Conservation (phyloP, 2,113 vertebrate genomes). For the Rana temporaria region DNA sequence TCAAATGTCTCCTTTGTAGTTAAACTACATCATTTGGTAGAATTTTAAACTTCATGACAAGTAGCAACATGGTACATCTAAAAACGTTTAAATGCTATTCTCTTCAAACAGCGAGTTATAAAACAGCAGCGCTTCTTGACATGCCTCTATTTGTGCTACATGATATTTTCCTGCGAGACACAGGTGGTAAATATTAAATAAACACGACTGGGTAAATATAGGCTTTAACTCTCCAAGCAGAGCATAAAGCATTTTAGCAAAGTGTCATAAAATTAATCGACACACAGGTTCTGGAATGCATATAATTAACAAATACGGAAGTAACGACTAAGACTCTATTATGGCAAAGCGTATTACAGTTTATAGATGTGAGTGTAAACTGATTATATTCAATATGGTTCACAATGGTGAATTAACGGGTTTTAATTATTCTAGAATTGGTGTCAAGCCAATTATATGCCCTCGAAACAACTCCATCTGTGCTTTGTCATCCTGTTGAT, state of each 20-base stretch:
- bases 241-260: slow-evolving; percentile 24
- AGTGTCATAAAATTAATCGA: slow-evolving; percentile 43
- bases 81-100: slow-evolving; percentile 1
- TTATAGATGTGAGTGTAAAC: slow-evolving; percentile 52
- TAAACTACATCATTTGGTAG: slow-evolving; percentile 15
- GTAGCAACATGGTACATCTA: slow-evolving; percentile 11
- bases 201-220: slow-evolving; percentile 18
- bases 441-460: slow-evolving; percentile 56
- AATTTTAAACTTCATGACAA: slow-evolving; percentile 31
- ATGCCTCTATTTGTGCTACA: slow-evolving; percentile 17
- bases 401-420: slow-evolving; percentile 44
- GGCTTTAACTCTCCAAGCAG: slow-evolving; percentile 4
- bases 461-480: slow-evolving; percentile 48
- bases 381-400: slow-evolving; percentile 55
- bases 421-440: slow-evolving; percentile 54
- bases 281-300: slow-evolving; percentile 23
- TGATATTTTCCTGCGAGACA: slow-evolving; percentile 17
- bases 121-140: neutral
- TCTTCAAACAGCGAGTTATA: slow-evolving; percentile 1
- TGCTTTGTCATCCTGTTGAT: slow-evolving; percentile 46
- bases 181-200: slow-evolving; percentile 39
- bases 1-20: slow-evolving; percentile 20
- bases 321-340: slow-evolving; percentile 37
- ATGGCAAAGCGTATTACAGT: slow-evolving; percentile 44
- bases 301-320: slow-evolving; percentile 33